Base-by-base conservation (phyloP, 1,140 invertebrate species). In the Neotoxoptera formosana region DNA sequence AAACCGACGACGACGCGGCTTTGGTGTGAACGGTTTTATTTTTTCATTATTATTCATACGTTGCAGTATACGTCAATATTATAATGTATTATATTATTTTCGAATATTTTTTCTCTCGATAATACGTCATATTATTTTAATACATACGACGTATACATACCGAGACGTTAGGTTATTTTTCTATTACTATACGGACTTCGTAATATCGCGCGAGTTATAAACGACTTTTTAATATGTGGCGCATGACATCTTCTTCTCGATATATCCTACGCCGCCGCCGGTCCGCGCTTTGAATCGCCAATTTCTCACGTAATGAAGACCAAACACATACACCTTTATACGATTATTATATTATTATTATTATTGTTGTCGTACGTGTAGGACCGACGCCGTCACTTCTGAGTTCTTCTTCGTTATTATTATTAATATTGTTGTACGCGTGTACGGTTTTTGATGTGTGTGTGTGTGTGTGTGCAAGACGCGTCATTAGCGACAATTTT, bases 401-500 rank as follows among this genome's bases (percentile, higher is more conserved):
- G n/a, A n/a, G n/a, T n/a, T n/a, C 45, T 48, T 45, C 45, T 20
- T 88, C 30, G 51, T 51, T 88, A n/a, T 51, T 88, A 88, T 88
- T 23, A 30, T 86, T 41, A 86, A 47, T 86, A 30, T 47, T 86
- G 45, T n/a, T 47, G 86, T 30, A n/a, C 86, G 47, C 84, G 84
- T 30, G 84, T n/a, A 47, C 30, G 17, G 45, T 47, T 87, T 87
- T 47, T 47, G 30, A 76, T 76, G 2, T 56, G 51, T 34, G 84
- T 23, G 6, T 48, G 47, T 88, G 86, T 30, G 47, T 30, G 20
- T 34, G 47, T 48, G 47, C n/a, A 56, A 36, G n/a, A 90, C 51
- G 30, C 89, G 56, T 90, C 53, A 90, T 90, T 90, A 90, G 89
- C 30, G 89, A 90, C 89, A 67, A 90, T 90, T 90, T 90, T 90